phyloP scores from a whole-genome alignment of 2,113 vertebrate genomes.

The Psittacula cyanocephala region DNA sequence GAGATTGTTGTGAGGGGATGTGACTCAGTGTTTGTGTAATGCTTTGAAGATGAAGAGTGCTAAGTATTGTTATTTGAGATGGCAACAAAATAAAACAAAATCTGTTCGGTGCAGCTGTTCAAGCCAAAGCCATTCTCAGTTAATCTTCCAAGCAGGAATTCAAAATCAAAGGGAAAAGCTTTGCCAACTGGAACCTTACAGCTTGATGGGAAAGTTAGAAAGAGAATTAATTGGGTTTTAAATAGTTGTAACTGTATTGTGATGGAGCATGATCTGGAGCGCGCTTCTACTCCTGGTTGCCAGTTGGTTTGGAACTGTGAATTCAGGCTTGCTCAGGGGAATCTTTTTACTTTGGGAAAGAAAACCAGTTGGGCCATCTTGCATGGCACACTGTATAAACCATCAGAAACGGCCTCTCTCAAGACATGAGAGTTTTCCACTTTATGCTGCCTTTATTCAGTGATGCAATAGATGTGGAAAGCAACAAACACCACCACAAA shows the following conservation, averaged over 20 bases:
- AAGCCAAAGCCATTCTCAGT: slow-evolving; percentile 49
- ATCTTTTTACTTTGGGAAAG: background rate
- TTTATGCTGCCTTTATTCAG: background rate
- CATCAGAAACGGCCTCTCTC: background rate
- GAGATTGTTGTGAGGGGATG: slow-evolving; percentile 25
- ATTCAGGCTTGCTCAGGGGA: background rate
- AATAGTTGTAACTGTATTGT: slow-evolving; percentile 46
- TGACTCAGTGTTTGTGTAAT: slow-evolving; percentile 59
- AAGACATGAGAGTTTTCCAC: background rate
- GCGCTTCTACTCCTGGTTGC: background rate
- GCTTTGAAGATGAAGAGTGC: slow-evolving; percentile 55
- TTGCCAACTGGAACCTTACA: slow-evolving; percentile 49
- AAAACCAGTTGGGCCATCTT: background rate
- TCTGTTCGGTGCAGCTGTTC: background rate
- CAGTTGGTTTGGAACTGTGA: slow-evolving; percentile 1
- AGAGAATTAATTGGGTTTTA: slow-evolving; percentile 57
- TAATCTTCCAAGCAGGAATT: slow-evolving; percentile 49
- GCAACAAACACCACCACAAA: background rate
- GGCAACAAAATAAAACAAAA: slow-evolving; percentile 63
- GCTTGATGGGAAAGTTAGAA: slow-evolving; percentile 38
- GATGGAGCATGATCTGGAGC: slow-evolving; percentile 7
- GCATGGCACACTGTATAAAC: background rate
- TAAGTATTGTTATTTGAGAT: slow-evolving; percentile 64
- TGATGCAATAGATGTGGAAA: background rate
- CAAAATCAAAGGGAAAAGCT: slow-evolving; percentile 56